Percentiles rank a stretch among this genome's conserved stretches.
Conservation (phyloP, 2,888 invertebrate species). For the Platycheirus rosarum region DNA sequence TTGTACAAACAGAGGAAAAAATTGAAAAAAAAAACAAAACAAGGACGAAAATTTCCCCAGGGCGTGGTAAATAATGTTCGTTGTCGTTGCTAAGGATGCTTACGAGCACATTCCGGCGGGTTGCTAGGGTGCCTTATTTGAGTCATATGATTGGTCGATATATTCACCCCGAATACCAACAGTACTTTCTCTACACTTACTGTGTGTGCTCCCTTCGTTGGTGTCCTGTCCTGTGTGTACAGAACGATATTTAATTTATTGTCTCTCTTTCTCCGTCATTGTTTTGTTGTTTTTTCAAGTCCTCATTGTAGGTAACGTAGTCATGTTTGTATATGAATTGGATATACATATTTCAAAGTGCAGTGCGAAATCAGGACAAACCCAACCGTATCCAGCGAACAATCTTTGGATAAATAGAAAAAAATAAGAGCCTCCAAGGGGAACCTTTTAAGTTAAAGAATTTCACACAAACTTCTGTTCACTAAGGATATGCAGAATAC, state of each 20-base stretch:
- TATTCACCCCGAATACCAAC: slow-evolving; percentile 54
- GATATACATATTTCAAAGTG: slow-evolving; percentile 13
- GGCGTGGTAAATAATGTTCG: slow-evolving; percentile 70
- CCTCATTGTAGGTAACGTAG: not conserved
- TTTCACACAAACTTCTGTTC: slow-evolving; percentile 64
- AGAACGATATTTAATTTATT: slow-evolving; percentile 64
- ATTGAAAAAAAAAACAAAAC: slow-evolving; percentile 6
- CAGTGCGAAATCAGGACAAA: slow-evolving; percentile 67
- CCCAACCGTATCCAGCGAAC: slow-evolving; percentile 43
- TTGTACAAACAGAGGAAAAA: not conserved
- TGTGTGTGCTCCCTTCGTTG: slow-evolving; percentile 6
- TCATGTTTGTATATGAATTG: not conserved
- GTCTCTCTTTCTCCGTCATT: slow-evolving; percentile 59
- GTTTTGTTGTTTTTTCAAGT: slow-evolving; percentile 9
- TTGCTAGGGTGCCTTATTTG: slow-evolving; percentile 68
- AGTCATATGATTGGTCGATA: slow-evolving; percentile 72
- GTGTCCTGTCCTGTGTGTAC: slow-evolving; percentile 9
- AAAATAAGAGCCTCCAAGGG: slow-evolving; percentile 51
- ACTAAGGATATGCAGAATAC: slow-evolving; percentile 29
- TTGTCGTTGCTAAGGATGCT: slow-evolving; percentile 70
- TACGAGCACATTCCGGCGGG: slow-evolving; percentile 51
- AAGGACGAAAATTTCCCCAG: slow-evolving; percentile 70
- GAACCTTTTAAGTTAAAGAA: slow-evolving; percentile 62
- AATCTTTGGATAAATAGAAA: slow-evolving; percentile 53
- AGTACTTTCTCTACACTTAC: slow-evolving; percentile 34